Evolutionary conservation across 2,113 vertebrate species (phyloP).

Genomic region (Arothron firmamentum): DNA sequence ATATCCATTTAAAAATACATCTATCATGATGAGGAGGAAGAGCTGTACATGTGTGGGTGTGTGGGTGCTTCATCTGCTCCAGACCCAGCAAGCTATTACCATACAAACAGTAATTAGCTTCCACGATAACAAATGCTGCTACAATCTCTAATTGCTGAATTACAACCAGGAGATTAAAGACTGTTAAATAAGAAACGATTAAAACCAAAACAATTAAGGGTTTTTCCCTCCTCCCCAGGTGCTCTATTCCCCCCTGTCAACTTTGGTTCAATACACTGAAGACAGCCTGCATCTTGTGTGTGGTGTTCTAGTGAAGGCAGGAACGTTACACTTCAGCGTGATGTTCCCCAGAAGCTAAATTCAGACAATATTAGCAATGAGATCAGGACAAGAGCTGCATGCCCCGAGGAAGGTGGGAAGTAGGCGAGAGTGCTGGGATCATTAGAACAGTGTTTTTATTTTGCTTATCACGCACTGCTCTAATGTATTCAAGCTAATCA

Average conservation of each 20-base stretch:
- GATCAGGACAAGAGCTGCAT: slow-evolving; percentile 38
- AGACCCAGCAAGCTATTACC: slow-evolving; percentile 42
- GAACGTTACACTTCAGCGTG: slow-evolving; percentile 18
- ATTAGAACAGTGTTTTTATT: slow-evolving; percentile 47
- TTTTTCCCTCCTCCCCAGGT: slow-evolving; percentile 11
- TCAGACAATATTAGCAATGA: slow-evolving; percentile 53
- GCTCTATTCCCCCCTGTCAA: slow-evolving; percentile 24
- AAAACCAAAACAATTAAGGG: slow-evolving; percentile 68
- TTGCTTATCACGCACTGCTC: slow-evolving; percentile 32
- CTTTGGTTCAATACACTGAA: slow-evolving; percentile 5
- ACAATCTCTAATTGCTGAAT: slow-evolving; percentile 64
- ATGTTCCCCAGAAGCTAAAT: slow-evolving; percentile 61
- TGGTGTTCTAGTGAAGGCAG: slow-evolving; percentile 17
- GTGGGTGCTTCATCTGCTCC: slow-evolving; percentile 18
- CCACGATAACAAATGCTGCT: slow-evolving; percentile 53
- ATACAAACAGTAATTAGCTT: slow-evolving; percentile 63
- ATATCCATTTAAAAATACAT: too few species aligned
- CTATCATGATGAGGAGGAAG: too few species aligned
- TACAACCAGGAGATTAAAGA: slow-evolving; percentile 65
- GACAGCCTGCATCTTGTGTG: slow-evolving; percentile 13
- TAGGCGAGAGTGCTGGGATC: slow-evolving; percentile 43
- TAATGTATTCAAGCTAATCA: slow-evolving; percentile 29
- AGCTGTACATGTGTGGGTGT: slow-evolving; percentile 2
- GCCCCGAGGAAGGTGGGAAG: slow-evolving; percentile 35
- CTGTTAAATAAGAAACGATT: slow-evolving; percentile 65